phyloP scores from a whole-genome alignment of 2,113 vertebrate species.

The Gopherus flavomarginatus region DNA sequence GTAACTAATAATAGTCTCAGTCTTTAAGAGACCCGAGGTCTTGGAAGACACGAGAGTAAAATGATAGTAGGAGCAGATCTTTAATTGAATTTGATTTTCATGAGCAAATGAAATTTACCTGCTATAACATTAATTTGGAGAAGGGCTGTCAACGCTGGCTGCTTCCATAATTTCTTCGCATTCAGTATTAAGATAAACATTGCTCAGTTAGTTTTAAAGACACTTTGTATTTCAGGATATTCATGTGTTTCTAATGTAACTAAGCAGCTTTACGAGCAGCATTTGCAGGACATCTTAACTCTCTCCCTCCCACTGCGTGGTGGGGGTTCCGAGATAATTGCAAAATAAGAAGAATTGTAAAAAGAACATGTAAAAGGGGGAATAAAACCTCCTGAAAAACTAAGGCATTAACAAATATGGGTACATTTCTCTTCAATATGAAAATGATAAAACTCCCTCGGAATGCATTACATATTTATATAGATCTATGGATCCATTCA shows the following conservation, averaged over 20 bases:
- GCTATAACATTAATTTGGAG: slow-evolving; percentile 64
- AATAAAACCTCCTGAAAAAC: neutral
- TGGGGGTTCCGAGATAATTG: slow-evolving; percentile 49
- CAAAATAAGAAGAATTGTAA: slow-evolving; percentile 58
- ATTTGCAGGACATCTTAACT: slow-evolving; percentile 82
- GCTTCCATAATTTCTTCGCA: slow-evolving; percentile 66
- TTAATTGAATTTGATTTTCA: slow-evolving; percentile 81
- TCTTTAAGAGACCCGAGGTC: neutral
- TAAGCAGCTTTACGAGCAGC: slow-evolving; percentile 81
- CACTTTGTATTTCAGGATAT: slow-evolving; percentile 81
- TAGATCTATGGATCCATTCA: neutral
- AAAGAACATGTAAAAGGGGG: neutral
- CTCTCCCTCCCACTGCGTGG: slow-evolving; percentile 75
- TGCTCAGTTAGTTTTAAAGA: slow-evolving; percentile 74
- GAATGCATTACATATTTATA: accelerated
- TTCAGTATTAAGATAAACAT: slow-evolving; percentile 74
- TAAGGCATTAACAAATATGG: neutral
- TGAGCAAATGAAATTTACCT: slow-evolving; percentile 79
- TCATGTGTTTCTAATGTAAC: slow-evolving; percentile 87
- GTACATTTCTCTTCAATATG: neutral
- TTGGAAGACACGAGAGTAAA: neutral
- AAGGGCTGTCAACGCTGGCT: slow-evolving; percentile 52
- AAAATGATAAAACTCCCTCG: neutral
- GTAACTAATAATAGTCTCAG: slow-evolving; percentile 23
- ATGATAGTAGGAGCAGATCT: slow-evolving; percentile 8